phyloP scores from a whole-genome alignment of 2,888 invertebrate genomes.

The Pristionchus entomophagus region DNA sequence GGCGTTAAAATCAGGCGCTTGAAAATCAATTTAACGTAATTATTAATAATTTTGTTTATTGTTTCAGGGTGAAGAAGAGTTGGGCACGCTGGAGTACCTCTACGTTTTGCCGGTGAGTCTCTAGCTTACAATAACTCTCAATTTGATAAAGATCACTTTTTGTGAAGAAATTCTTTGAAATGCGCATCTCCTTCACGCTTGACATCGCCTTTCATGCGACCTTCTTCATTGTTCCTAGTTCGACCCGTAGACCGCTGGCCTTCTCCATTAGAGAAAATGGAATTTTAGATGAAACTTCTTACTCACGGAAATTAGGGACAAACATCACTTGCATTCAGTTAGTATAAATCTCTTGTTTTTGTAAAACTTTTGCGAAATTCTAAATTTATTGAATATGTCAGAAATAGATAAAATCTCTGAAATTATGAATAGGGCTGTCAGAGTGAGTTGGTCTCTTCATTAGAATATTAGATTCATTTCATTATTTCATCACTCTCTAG shows the following conservation, averaged over 20 bases:
- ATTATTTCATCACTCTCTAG: too few relatives aligned
- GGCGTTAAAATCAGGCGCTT: background rate
- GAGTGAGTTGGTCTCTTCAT: too few relatives aligned
- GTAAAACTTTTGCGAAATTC: too few relatives aligned
- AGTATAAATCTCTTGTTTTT: too few relatives aligned
- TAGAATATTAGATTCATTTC: too few relatives aligned
- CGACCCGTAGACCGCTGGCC: background rate
- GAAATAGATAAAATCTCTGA: too few relatives aligned
- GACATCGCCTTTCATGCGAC: background rate
- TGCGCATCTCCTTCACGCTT: background rate
- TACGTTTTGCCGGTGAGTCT: constrained; percentile 63
- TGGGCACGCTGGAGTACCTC: constrained; percentile 59
- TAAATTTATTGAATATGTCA: too few relatives aligned
- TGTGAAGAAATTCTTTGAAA: constrained; percentile 36
- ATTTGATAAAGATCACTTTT: constrained; percentile 49
- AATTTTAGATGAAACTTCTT: background rate
- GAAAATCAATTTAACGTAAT: constrained; percentile 1
- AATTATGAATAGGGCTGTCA: too few relatives aligned
- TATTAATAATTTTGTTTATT: constrained; percentile 2
- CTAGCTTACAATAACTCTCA: background rate
- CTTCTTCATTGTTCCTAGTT: background rate
- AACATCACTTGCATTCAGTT: too few relatives aligned
- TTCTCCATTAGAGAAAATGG: background rate
- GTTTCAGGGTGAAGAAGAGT: constrained; percentile 51
- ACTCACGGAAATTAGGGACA: too few relatives aligned